A percentile compares a stretch with the other conserved stretches of the same genome.
Conservation (phyloP, 1,140 invertebrate genomes). For the Cardiocondyla obscurior region DNA sequence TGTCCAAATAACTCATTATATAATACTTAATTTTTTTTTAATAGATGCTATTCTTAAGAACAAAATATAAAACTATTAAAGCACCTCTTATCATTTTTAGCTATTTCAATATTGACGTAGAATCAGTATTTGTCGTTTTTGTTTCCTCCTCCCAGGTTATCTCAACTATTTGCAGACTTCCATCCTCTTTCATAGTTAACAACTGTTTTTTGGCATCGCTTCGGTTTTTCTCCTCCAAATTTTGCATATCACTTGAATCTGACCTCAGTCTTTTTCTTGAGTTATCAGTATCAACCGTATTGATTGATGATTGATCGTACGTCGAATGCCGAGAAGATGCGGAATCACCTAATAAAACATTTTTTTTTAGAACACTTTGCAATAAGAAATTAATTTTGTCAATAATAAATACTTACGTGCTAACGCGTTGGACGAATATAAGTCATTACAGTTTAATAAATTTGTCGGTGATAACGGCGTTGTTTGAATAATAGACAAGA, state of each 20-base stretch:
- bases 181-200: constrained; percentile 71
- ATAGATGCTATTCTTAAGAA: background rate
- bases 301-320: background rate
- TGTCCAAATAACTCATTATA: too few relatives aligned
- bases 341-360: background rate
- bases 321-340: background rate
- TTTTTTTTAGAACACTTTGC: background rate
- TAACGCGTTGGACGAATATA: background rate
- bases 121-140: constrained; percentile 8
- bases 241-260: background rate
- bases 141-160: constrained; percentile 67
- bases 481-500: constrained; percentile 28
- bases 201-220: constrained; percentile 61
- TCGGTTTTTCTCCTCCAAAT: constrained; percentile 43
- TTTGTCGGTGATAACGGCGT: constrained; percentile 12
- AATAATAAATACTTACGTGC: background rate
- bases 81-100: background rate
- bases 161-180: constrained; percentile 70
- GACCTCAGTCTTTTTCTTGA: background rate
- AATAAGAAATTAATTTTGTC: background rate
- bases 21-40: background rate
- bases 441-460: constrained; percentile 29
- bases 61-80: background rate
- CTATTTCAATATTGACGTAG: constrained; percentile 37
- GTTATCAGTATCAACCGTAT: background rate